Conservation (phyloP, 2,797 vertebrate species). For the Macroramphosus scolopax region DNA sequence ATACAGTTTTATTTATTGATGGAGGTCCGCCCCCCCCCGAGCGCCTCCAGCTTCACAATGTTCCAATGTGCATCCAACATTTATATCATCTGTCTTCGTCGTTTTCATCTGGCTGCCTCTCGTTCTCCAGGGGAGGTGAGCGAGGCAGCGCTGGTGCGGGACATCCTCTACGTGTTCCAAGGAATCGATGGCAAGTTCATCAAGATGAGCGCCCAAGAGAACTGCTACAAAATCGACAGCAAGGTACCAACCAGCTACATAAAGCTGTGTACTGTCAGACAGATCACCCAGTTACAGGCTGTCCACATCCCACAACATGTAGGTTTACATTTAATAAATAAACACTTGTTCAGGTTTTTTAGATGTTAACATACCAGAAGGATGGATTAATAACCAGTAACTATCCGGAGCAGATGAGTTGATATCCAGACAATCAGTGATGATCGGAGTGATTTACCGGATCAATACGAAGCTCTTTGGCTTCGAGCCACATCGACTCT, state of each 20-base stretch:
- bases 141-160: constrained; percentile 89
- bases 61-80: not conserved
- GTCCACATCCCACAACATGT: too few species aligned
- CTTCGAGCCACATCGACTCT: constrained; percentile 36
- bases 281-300: too few species aligned
- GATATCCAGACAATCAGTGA: constrained; percentile 34
- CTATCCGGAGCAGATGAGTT: constrained; percentile 7
- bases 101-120: constrained; percentile 14
- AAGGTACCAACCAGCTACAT: too few species aligned
- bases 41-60: too few species aligned
- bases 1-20: too few species aligned
- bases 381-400: too few species aligned
- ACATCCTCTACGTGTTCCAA: constrained; percentile 98
- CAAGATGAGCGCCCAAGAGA: constrained; percentile 90
- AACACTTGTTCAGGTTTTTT: not conserved
- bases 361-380: too few species aligned
- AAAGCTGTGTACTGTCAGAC: too few species aligned
- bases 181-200: constrained; percentile 97
- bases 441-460: constrained; percentile 51
- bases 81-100: constrained; percentile 17
- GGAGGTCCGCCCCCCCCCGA: too few species aligned
- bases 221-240: constrained; percentile 92
- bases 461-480: constrained; percentile 69
- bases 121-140: constrained; percentile 79
- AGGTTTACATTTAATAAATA: too few species aligned